phyloP scores from a whole-genome alignment of 2,888 invertebrate species.

The Drosophila lutescens region DNA sequence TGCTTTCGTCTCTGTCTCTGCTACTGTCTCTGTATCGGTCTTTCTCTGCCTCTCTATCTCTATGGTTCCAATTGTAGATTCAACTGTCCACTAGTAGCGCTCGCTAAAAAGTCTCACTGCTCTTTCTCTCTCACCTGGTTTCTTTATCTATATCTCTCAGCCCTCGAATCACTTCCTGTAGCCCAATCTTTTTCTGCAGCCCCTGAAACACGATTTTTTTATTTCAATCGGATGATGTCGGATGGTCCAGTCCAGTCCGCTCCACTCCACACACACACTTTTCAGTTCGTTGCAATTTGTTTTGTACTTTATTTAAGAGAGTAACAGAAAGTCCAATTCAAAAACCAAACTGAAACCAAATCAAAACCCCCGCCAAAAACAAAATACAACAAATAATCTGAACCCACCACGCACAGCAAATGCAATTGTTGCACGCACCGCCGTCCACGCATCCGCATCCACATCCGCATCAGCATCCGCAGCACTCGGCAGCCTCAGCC shows the following conservation, averaged over 20 bases:
- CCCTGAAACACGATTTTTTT: conserved; percentile 5
- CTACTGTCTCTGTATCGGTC: conserved; percentile 16
- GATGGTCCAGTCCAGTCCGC: neutral
- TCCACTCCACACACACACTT: conserved; percentile 18
- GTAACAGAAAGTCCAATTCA: conserved; percentile 50
- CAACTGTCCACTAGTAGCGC: conserved; percentile 50
- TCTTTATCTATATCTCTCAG: conserved; percentile 14
- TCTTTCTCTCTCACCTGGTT: conserved; percentile 43
- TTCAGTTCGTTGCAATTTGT: conserved; percentile 23
- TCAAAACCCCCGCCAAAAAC: conserved; percentile 37
- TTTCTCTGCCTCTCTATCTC: conserved; percentile 15
- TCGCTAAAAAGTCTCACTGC: conserved; percentile 34
- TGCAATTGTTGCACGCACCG: conserved; percentile 84
- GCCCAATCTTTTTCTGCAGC: conserved; percentile 16
- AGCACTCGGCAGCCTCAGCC: conserved; percentile 69
- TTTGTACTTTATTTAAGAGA: conserved; percentile 12
- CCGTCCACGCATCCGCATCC: conserved; percentile 81
- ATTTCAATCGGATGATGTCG: conserved; percentile 3
- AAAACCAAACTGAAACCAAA: conserved; percentile 51
- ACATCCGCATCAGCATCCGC: conserved; percentile 77
- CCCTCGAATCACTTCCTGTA: conserved; percentile 26
- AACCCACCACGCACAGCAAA: conserved; percentile 83
- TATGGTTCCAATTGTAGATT: conserved; percentile 35
- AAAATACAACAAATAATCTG: conserved; percentile 70
- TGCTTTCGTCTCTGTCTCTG: conserved; percentile 13